These are phyloP conservation scores for Eulemur macaco DNA, from an alignment of 2,113 vertebrate species.

Conservation along the genomic window DNA sequence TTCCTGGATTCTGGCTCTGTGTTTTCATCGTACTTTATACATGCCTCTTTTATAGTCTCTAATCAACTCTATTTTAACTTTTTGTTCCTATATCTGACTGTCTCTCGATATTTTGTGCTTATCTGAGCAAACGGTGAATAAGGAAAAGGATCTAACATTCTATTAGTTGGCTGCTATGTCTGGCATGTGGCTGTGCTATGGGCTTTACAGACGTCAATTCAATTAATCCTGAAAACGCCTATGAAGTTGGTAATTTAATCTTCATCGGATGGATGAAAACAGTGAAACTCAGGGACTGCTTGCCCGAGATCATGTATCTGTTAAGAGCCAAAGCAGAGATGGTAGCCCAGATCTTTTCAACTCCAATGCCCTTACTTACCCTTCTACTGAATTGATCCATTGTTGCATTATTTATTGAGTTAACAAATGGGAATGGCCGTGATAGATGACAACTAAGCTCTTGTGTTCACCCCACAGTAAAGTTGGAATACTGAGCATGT, in stretches of 20 bases:
- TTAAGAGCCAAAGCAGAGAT: neutral
- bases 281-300: neutral
- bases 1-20: neutral
- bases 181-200: neutral
- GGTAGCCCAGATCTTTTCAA: neutral
- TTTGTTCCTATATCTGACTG: neutral
- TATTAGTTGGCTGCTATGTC: neutral
- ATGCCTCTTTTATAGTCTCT: neutral
- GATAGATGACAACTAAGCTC: neutral
- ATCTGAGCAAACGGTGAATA: neutral
- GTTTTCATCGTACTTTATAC: neutral
- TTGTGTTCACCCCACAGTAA: neutral
- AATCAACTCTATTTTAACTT: neutral
- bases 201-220: neutral
- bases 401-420: neutral
- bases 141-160: neutral
- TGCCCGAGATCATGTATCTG: neutral
- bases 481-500: neutral
- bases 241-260: neutral
- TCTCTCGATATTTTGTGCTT: neutral
- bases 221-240: neutral
- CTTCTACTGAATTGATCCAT: neutral
- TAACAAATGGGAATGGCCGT: neutral
- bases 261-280: neutral
- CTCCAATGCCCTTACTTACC: neutral